phyloP scores from a whole-genome alignment of 2,888 invertebrate species.

The Trachelus tabidus region DNA sequence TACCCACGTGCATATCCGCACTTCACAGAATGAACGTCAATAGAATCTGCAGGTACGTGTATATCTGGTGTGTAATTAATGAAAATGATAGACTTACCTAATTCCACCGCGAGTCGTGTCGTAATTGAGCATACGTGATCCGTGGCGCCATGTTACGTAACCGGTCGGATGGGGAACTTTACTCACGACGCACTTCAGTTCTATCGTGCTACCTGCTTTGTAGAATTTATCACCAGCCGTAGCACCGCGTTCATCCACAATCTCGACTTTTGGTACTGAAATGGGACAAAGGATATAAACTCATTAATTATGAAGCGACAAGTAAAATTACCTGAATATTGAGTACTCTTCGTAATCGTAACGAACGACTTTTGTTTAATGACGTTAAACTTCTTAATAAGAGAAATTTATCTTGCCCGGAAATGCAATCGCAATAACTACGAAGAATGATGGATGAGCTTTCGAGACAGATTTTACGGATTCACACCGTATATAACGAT shows the following conservation, averaged over 20 bases:
- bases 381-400: not conserved
- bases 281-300: constrained; percentile 31
- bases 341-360: not conserved
- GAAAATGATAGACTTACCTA: constrained; percentile 69
- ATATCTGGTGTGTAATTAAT: not conserved
- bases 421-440: not conserved
- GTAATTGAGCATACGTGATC: constrained; percentile 79
- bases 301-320: no score
- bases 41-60: not conserved
- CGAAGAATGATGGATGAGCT: not conserved
- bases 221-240: constrained; percentile 84
- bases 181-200: constrained; percentile 83
- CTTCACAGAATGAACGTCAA: not conserved
- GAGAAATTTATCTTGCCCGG: not conserved
- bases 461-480: not conserved
- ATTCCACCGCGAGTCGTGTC: constrained; percentile 85
- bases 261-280: constrained; percentile 84
- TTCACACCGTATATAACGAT: not conserved
- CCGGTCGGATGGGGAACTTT: constrained; percentile 81
- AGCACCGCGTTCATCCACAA: constrained; percentile 82
- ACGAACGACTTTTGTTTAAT: not conserved
- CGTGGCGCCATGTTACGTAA: constrained; percentile 85
- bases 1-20: not conserved
- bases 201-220: constrained; percentile 85
- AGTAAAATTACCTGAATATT: not conserved